phyloP scores from a whole-genome alignment of 2,888 invertebrate genomes.

The Brenthis hecate region DNA sequence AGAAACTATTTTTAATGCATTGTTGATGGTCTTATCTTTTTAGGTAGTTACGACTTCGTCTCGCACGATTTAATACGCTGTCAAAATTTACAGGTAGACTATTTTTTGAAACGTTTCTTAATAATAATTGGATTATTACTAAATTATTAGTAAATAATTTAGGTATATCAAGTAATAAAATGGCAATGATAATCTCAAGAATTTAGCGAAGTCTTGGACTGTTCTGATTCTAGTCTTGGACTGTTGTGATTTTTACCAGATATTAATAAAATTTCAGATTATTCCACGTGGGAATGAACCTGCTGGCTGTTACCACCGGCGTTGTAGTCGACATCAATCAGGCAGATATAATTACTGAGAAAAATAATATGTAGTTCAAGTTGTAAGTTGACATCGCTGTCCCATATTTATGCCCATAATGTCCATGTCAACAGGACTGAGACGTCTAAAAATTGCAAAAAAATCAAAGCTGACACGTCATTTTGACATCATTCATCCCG shows the following conservation, averaged over 20 bases:
- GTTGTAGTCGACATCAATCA: no score
- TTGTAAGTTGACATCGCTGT: slow-evolving; percentile 9
- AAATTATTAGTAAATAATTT: not conserved
- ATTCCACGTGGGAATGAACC: no score
- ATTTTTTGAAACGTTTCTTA: slow-evolving; percentile 6
- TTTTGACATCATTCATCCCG: slow-evolving; percentile 79
- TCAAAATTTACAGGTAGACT: slow-evolving; percentile 23
- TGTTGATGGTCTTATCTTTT: slow-evolving; percentile 56
- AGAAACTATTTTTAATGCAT: slow-evolving; percentile 55
- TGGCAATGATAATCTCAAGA: no score
- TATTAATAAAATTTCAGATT: no score
- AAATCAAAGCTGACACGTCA: slow-evolving; percentile 73
- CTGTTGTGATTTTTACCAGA: no score
- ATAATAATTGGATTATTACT: not conserved
- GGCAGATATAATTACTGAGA: not conserved
- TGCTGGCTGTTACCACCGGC: no score
- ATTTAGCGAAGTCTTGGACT: no score
- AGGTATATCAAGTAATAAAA: not conserved
- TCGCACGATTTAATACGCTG: slow-evolving; percentile 24
- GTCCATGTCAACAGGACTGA: slow-evolving; percentile 32
- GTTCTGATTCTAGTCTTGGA: no score
- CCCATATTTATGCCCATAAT: slow-evolving; percentile 23
- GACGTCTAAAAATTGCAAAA: slow-evolving; percentile 57
- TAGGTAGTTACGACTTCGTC: slow-evolving; percentile 39
- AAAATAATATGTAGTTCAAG: not conserved